These are phyloP conservation scores for Drosophila murphyi DNA, from an alignment of 1,140 invertebrate genomes.

Conservation along the genomic window DNA sequence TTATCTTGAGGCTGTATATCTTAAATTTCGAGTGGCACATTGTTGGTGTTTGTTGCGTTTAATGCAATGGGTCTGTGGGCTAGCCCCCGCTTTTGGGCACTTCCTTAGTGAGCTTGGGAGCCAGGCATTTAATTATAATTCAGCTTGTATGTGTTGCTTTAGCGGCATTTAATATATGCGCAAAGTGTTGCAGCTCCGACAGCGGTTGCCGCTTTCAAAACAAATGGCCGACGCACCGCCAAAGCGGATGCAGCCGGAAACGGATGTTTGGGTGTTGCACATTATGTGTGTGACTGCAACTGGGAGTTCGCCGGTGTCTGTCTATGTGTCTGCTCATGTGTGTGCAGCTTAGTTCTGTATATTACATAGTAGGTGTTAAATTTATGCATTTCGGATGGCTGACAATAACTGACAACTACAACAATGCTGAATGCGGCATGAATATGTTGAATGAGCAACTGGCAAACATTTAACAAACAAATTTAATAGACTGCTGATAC, in stretches of 20 bases:
- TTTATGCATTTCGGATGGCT: constrained; percentile 82
- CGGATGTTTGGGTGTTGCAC: constrained; percentile 82
- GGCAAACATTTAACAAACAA: constrained; percentile 56
- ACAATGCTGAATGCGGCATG: constrained; percentile 63
- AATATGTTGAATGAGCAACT: constrained; percentile 37
- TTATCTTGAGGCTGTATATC: constrained; percentile 18
- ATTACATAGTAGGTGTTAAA: constrained; percentile 82
- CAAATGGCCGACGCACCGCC: constrained; percentile 64
- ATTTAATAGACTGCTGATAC: constrained; percentile 57
- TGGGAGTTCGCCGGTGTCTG: neutral
- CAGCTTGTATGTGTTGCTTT: constrained; percentile 55
- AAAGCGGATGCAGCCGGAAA: constrained; percentile 75
- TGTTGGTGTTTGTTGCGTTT: constrained; percentile 16
- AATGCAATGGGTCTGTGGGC: constrained; percentile 10
- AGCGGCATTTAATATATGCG: constrained; percentile 79
- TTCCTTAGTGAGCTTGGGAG: constrained; percentile 11
- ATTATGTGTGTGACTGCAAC: constrained; percentile 60
- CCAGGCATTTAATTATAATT: constrained; percentile 78
- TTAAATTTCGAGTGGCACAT: neutral
- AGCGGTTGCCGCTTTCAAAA: constrained; percentile 63
- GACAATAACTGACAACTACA: constrained; percentile 63
- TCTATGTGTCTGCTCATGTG: neutral
- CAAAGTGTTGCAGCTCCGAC: constrained; percentile 54
- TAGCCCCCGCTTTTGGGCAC: constrained; percentile 6
- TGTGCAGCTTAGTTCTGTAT: constrained; percentile 61